Evolutionary conservation across 2,113 vertebrate genomes (phyloP), one percentile per base, ranked within the genome.

Genomic region (Epinephelus lanceolatus): DNA sequence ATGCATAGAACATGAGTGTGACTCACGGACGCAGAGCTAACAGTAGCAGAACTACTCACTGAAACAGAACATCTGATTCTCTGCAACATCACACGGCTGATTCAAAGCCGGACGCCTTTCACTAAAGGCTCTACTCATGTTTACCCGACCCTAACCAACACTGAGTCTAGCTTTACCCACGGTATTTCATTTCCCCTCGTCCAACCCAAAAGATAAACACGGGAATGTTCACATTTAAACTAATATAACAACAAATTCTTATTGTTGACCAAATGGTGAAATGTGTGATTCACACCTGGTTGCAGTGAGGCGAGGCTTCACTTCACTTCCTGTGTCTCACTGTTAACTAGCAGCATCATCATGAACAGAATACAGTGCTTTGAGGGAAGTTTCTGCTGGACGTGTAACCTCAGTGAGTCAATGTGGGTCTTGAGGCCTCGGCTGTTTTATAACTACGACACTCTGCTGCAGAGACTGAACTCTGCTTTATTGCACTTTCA

Each of bases 1-100:
- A 91, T 92, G 92, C 89, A 89, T 77, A 89, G 85, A 88, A 82
- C 65, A 76, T 76, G 42, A 85, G 72, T 63, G 67, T 57, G 45
- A 81, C 66, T 81, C 84, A 70, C 45, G 2, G 63, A 56, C n/a
- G 56, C 67, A 73, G 75, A 27, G 76, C 27, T 60, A 66, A 78
- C 61, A 73, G 33, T 17, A 47, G 61, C 27, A 40, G 52, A 70
- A 73, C 53, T 33, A 65, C 80, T 65, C 2, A 23, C 76, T 65
- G 27, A 37, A 30, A 68, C 13, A 33, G 55, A 30, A 85, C 81
- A 51, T 6, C 61, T 47, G 53, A 82, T 49, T 56, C 69, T 88
- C 76, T 78, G 66, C 59, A 55, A 81, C 71, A 62, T 74, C 76
- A 86, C 69, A 42, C 51, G 53, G 66, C 51, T 6, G 53, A 80